Percentiles rank a stretch among this genome's conserved stretches.
These are phyloP conservation scores for Tridacna gigas DNA, from an alignment of 2,888 invertebrate species.

Conservation along the genomic window DNA sequence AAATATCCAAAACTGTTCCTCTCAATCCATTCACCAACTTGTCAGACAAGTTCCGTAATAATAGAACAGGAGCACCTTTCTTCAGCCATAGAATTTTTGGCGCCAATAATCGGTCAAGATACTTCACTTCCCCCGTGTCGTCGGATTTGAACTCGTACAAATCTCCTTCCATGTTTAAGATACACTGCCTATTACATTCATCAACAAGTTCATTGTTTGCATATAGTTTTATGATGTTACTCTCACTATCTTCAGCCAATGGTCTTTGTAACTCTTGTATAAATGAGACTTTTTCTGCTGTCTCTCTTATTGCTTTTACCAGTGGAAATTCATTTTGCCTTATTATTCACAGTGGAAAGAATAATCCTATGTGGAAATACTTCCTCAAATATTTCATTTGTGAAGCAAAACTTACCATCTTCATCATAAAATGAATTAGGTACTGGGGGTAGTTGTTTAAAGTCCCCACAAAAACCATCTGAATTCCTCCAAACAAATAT, in stretches of 20 bases:
- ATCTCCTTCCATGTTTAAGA: conserved; percentile 25
- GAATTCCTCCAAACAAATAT: conserved; percentile 30
- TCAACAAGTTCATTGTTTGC: conserved; percentile 42
- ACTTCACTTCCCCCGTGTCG: conserved; percentile 33
- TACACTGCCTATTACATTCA: conserved; percentile 34
- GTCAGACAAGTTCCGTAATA: conserved; percentile 25
- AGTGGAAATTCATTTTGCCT: conserved; percentile 19
- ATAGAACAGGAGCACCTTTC: conserved; percentile 34
- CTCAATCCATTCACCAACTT: no score
- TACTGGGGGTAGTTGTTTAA: conserved; percentile 45
- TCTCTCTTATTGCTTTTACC: conserved; percentile 10
- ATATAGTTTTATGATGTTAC: conserved; percentile 38
- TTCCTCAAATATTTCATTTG: conserved; percentile 3
- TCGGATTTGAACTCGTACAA: conserved; percentile 26
- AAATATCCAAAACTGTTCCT: no score
- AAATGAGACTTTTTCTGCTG: neutral
- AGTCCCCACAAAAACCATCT: conserved; percentile 33
- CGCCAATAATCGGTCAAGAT: conserved; percentile 12
- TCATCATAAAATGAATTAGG: conserved; percentile 29
- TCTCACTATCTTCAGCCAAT: neutral
- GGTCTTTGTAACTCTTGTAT: conserved; percentile 21
- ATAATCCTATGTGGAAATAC: conserved; percentile 30
- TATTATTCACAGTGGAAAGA: conserved; percentile 18
- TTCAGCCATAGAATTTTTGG: conserved; percentile 37
- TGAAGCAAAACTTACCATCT: conserved; percentile 34